Evolutionary conservation across 2,797 vertebrate species (phyloP).

Genomic region (Siniperca scherzeri): DNA sequence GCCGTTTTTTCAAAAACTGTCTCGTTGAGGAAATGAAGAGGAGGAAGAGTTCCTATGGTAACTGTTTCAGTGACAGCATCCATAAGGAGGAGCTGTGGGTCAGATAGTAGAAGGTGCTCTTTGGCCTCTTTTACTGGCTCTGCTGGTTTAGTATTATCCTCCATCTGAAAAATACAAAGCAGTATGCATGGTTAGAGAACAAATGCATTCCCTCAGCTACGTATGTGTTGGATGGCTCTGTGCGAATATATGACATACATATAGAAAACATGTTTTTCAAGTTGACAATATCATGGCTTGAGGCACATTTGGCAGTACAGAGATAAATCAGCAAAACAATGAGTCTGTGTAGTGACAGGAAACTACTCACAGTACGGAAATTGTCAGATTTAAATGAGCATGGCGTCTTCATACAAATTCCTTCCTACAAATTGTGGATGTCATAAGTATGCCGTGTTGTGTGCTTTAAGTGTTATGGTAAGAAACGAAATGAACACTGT

Average conservation of each 20-base stretch:
- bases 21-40: constrained; percentile 86
- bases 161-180: constrained; percentile 63
- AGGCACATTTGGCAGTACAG: background rate
- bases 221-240: background rate
- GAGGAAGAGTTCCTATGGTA: constrained; percentile 81
- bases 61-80: constrained; percentile 84
- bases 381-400: background rate
- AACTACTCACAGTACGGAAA: background rate
- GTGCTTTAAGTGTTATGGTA: background rate
- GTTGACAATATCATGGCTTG: constrained; percentile 1
- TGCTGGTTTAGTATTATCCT: constrained; percentile 35
- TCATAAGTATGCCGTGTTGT: background rate
- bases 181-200: constrained; percentile 7
- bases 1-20: constrained; percentile 85
- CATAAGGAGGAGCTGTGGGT: constrained; percentile 67
- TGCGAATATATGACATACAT: background rate
- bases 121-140: constrained; percentile 77
- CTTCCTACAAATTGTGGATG: background rate
- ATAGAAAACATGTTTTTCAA: background rate
- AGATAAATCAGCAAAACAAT: background rate
- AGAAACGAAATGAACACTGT: background rate
- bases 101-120: constrained; percentile 74
- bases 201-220: background rate
- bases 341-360: background rate
- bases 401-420: background rate